These are phyloP conservation scores for Macrobrachium nipponense DNA, from an alignment of 1,140 invertebrate species.

Conservation along the genomic window DNA sequence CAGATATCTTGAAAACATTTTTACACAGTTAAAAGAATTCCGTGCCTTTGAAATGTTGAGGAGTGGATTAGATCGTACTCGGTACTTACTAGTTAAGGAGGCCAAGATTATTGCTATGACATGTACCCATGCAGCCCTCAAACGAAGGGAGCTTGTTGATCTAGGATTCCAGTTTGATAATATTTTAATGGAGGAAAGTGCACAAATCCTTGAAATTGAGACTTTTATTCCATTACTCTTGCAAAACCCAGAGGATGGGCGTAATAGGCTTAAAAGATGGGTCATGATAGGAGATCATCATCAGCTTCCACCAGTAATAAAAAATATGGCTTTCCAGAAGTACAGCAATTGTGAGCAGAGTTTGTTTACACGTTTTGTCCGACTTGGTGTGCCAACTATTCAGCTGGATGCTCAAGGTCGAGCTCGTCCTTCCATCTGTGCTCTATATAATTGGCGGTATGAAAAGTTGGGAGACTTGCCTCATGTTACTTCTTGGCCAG, in stretches of 20 bases:
- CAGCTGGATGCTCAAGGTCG: slow-evolving; percentile 98
- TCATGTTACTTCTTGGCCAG: slow-evolving; percentile 84
- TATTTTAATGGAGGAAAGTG: slow-evolving; percentile 99
- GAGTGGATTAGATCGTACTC: slow-evolving; percentile 93
- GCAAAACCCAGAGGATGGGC: slow-evolving; percentile 97
- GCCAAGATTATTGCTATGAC: slow-evolving; percentile 99
- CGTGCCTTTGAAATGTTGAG: slow-evolving; percentile 94
- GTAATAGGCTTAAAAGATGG: slow-evolving; percentile 97
- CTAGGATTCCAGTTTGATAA: slow-evolving; percentile 98
- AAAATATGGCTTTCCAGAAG: slow-evolving; percentile 99
- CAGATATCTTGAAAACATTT: slow-evolving; percentile 94
- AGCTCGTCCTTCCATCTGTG: slow-evolving; percentile 90
- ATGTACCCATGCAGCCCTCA: slow-evolving; percentile 98
- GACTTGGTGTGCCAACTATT: slow-evolving; percentile 95
- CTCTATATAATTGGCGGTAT: slow-evolving; percentile 98
- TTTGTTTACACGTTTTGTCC: slow-evolving; percentile 94
- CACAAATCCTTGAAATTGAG: slow-evolving; percentile 99
- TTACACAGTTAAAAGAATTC: slow-evolving; percentile 97
- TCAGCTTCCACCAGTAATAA: slow-evolving; percentile 98
- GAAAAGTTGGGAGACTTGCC: slow-evolving; percentile 91
- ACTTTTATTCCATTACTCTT: slow-evolving; percentile 98
- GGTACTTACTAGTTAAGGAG: slow-evolving; percentile 97
- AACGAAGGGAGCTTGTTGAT: slow-evolving; percentile 95
- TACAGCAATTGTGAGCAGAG: slow-evolving; percentile 99
- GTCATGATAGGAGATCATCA: slow-evolving; percentile 99